These are phyloP conservation scores for Apostichopus japonicus DNA, from an alignment of 35 echinoderm and acorn worm species.

Conservation along the genomic window DNA sequence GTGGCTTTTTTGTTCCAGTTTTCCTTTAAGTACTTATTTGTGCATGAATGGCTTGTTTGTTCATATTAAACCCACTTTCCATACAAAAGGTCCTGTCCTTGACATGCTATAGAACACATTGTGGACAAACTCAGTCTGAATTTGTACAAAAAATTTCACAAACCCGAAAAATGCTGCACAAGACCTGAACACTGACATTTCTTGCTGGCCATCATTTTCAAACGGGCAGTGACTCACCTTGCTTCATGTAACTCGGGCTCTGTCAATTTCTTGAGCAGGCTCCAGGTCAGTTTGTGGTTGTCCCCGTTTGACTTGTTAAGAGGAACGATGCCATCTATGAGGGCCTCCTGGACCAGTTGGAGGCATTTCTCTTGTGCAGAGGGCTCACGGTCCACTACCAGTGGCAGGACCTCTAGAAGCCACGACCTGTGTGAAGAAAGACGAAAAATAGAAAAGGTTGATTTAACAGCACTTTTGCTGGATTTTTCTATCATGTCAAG, in stretches of 20 bases:
- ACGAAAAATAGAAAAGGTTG: not conserved
- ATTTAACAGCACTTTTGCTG: not conserved
- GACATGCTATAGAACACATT: too few relatives aligned
- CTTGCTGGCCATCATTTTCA: not conserved
- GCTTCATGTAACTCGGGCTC: constrained; percentile 54
- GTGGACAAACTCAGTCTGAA: too few relatives aligned
- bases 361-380: constrained; percentile 88
- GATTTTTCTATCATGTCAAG: too few relatives aligned
- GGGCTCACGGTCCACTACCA: constrained; percentile 78
- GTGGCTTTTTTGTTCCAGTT: too few relatives aligned
- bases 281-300: constrained; percentile 70
- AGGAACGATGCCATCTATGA: constrained; percentile 54
- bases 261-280: constrained; percentile 54
- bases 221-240: constrained; percentile 43
- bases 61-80: too few relatives aligned
- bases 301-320: not conserved
- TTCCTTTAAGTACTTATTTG: too few relatives aligned
- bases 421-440: constrained; percentile 60
- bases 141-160: too few relatives aligned
- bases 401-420: constrained; percentile 76
- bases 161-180: too few relatives aligned
- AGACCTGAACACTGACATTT: too few relatives aligned
- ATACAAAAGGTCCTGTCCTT: too few relatives aligned
- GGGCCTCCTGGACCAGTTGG: constrained; percentile 50
- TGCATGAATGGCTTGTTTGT: too few relatives aligned